phyloP scores from a whole-genome alignment of 2,113 vertebrate species.

The Aptenodytes forsteri region DNA sequence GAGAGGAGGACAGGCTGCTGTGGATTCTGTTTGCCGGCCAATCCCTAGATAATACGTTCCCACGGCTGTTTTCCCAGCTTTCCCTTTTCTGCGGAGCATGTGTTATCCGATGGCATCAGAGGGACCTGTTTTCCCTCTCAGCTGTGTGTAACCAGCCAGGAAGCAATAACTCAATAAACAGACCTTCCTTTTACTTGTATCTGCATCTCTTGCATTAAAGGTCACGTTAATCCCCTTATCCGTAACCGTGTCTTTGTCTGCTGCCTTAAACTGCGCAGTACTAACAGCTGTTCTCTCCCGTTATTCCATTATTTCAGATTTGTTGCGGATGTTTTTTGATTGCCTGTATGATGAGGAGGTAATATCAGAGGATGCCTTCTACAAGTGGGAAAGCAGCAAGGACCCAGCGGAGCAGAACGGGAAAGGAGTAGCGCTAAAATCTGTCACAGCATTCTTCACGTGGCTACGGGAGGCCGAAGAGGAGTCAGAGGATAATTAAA shows the following conservation, averaged over 20 bases:
- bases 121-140: background rate
- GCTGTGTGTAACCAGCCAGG: background rate
- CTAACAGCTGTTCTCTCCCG: background rate
- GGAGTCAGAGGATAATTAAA: constrained; percentile 97
- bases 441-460: constrained; percentile 95
- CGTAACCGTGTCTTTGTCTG: background rate
- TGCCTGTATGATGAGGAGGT: constrained; percentile 98
- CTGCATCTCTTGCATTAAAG: background rate
- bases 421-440: constrained; percentile 94
- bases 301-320: constrained; percentile 72
- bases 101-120: background rate
- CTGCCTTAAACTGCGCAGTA: rapidly evolving
- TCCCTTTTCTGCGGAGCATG: background rate
- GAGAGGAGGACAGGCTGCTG: background rate
- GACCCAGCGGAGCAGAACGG: constrained; percentile 93
- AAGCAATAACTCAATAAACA: background rate
- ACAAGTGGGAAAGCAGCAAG: constrained; percentile 96
- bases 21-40: background rate
- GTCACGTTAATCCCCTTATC: background rate
- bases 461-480: constrained; percentile 98
- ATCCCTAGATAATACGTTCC: rapidly evolving
- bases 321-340: constrained; percentile 98
- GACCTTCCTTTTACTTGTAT: background rate
- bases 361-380: constrained; percentile 98
- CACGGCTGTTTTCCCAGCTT: background rate